A percentile compares a stretch with the other conserved stretches of the same genome.
Conservation (phyloP, 2,888 invertebrate species). For the Entomobrya multifasciata region DNA sequence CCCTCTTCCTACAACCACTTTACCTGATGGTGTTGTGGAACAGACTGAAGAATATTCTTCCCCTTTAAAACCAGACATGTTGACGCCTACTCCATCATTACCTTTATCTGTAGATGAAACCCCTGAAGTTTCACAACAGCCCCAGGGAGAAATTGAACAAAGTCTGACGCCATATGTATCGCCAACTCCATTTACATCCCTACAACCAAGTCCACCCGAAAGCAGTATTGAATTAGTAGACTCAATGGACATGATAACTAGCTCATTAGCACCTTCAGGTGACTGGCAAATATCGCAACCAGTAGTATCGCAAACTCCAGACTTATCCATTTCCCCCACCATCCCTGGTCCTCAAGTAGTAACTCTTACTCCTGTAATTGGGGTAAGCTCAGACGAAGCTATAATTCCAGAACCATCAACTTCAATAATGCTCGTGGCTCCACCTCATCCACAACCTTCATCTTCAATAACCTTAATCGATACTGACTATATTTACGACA, state of each 20-base stretch:
- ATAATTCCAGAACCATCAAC: constrained; percentile 33
- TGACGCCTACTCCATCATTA: constrained; percentile 36
- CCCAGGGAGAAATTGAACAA: constrained; percentile 2
- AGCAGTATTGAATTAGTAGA: constrained; percentile 33
- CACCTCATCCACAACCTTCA: constrained; percentile 36
- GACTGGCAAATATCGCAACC: constrained; percentile 6
- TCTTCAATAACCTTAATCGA: constrained; percentile 22
- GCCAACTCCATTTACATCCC: constrained; percentile 10
- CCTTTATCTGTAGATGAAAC: not conserved
- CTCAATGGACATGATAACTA: constrained; percentile 27
- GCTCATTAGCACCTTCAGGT: not conserved
- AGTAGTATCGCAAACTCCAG: not conserved
- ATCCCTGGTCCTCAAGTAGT: constrained; percentile 19
- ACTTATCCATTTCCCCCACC: constrained; percentile 6
- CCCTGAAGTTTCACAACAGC: not conserved
- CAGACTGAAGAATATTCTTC: constrained; percentile 24
- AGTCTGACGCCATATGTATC: constrained; percentile 29
- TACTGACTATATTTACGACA: constrained; percentile 36
- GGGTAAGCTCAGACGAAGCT: not conserved
- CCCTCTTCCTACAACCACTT: constrained; percentile 1
- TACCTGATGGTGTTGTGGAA: not conserved
- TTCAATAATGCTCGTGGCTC: not conserved
- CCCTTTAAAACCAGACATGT: too few species aligned
- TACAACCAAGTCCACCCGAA: constrained; percentile 33
- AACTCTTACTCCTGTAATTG: constrained; percentile 6